Evolutionary conservation across 2,113 vertebrate species (phyloP).

Genomic region (Petrocephalus zakoni): DNA sequence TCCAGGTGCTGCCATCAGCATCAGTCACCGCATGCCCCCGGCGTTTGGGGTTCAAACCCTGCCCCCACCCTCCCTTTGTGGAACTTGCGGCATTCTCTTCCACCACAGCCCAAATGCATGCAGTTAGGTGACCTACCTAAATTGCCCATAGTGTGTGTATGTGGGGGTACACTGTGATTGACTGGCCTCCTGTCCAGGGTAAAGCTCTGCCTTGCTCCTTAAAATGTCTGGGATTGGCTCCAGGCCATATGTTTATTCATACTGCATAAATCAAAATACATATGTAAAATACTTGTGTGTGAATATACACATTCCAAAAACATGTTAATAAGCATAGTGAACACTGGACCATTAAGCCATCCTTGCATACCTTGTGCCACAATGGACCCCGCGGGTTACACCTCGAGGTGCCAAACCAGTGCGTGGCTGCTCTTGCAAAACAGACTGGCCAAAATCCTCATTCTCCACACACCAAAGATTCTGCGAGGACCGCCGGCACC

Average conservation of each 20-base stretch:
- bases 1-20: background rate
- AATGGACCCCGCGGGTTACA: background rate
- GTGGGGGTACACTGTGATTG: background rate
- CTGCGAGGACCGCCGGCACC: background rate
- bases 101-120: background rate
- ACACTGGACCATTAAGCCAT: background rate
- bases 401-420: background rate
- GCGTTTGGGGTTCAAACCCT: background rate
- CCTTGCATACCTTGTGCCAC: background rate
- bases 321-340: background rate
- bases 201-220: background rate
- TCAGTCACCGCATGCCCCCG: background rate
- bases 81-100: background rate
- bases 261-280: background rate
- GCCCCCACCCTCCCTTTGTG: background rate
- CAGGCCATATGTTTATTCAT: background rate
- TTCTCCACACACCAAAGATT: background rate
- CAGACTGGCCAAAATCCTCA: background rate
- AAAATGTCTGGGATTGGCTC: background rate
- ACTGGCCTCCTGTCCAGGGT: background rate
- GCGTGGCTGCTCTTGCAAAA: background rate
- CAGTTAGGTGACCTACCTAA: background rate
- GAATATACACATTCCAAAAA: background rate
- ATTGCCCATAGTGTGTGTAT: background rate
- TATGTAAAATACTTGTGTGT: background rate